Conservation (phyloP, 2,888 invertebrate species). For the Listrodromus nycthemerus region DNA sequence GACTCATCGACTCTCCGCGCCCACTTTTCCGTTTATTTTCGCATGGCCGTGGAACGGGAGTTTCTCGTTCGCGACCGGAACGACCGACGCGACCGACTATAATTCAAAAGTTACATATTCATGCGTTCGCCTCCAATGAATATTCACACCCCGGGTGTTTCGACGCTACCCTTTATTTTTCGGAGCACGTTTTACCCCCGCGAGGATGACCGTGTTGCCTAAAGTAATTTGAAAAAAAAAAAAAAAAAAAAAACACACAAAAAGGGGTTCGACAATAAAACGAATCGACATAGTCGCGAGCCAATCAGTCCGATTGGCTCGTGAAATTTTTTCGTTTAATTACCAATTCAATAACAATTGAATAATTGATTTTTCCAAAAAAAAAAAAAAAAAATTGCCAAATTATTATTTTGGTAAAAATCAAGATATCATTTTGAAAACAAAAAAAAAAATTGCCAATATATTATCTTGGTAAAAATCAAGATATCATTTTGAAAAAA, state of each 20-base stretch:
- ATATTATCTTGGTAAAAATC: background rate
- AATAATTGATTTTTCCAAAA: background rate
- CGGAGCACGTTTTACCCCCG: background rate
- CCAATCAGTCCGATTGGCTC: background rate
- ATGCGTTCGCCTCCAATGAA: constrained; percentile 58
- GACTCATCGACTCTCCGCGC: constrained; percentile 5
- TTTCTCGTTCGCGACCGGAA: constrained; percentile 5
- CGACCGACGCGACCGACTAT: constrained; percentile 23
- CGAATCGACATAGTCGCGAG: background rate
- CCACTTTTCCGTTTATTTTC: constrained; percentile 45
- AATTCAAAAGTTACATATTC: constrained; percentile 56
- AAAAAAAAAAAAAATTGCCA: no score
- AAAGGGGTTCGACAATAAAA: background rate
- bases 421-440: background rate
- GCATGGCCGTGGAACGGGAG: background rate
- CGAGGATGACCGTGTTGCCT: background rate
- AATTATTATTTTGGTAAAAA: background rate
- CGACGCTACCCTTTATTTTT: background rate
- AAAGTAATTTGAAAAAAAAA: background rate
- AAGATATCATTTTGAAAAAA: no score
- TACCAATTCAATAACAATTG: no score
- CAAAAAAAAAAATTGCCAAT: background rate
- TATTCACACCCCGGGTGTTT: constrained; percentile 47
- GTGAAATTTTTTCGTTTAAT: no score
- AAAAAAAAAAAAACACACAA: no score